Percentiles rank a stretch among this genome's conserved stretches.
Conservation (phyloP, 2,113 vertebrate species). For the Ovis canadensis region DNA sequence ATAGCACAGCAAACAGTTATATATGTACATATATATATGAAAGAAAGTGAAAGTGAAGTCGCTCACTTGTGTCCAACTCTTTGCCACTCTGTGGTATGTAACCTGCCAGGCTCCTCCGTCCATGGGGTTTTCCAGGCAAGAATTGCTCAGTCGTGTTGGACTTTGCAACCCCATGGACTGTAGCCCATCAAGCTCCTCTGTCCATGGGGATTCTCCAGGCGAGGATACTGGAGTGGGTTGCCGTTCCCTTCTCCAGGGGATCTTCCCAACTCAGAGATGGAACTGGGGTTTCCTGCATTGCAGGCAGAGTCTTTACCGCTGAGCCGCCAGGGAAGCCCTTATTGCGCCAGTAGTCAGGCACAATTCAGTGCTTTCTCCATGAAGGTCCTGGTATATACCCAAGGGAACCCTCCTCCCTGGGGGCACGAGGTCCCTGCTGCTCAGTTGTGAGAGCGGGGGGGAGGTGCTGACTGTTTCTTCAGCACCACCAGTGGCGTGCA, state of each 20-base stretch:
- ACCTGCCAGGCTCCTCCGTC: not conserved
- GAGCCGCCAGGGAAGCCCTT: not conserved
- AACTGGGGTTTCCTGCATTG: not conserved
- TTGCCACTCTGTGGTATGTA: not conserved
- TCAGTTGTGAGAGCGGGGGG: not conserved
- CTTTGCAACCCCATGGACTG: not conserved
- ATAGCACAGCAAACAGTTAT: not conserved
- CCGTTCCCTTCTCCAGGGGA: not conserved
- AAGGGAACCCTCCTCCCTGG: not conserved
- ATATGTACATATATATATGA: not conserved
- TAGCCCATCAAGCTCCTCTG: not conserved
- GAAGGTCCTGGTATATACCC: slow-evolving; percentile 2
- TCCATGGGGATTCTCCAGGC: not conserved
- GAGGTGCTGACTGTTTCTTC: not conserved
- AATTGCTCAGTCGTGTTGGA: not conserved
- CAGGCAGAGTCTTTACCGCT: not conserved
- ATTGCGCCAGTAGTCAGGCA: not conserved
- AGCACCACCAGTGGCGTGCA: not conserved
- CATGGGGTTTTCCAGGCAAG: not conserved
- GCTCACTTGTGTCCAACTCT: not conserved
- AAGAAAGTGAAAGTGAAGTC: not conserved
- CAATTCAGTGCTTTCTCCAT: not conserved
- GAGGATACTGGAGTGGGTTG: not conserved
- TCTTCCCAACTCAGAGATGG: not conserved
- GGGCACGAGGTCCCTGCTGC: not conserved